These are phyloP conservation scores for Pseudopleuronectes americanus DNA, from an alignment of 2,797 vertebrate species.

Conservation along the genomic window DNA sequence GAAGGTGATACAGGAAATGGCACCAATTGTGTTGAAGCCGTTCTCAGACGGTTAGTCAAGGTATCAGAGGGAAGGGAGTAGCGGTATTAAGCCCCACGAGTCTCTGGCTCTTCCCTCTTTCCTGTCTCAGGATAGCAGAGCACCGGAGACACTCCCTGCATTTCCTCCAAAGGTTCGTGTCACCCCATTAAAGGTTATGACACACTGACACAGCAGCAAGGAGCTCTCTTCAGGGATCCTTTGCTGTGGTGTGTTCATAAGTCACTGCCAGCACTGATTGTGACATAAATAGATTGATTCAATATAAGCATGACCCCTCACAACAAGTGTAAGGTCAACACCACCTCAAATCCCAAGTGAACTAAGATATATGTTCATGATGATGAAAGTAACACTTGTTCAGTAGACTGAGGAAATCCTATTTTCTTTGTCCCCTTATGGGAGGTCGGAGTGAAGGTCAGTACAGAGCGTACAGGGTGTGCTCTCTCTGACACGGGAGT, in stretches of 20 bases:
- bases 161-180: slow-evolving; percentile 43
- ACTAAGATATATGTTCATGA: background rate
- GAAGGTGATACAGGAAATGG: slow-evolving; percentile 43
- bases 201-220: background rate
- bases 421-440: background rate
- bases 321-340: background rate
- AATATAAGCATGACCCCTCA: background rate
- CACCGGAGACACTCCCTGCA: slow-evolving; percentile 14
- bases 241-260: background rate
- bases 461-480: slow-evolving; percentile 1
- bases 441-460: slow-evolving; percentile 10
- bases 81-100: background rate
- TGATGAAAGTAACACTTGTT: background rate
- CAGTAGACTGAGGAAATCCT: background rate
- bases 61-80: slow-evolving; percentile 54
- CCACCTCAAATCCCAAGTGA: background rate
- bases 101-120: slow-evolving; percentile 45
- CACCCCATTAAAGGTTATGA: slow-evolving; percentile 3
- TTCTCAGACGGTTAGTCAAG: slow-evolving; percentile 31
- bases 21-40: slow-evolving; percentile 19
- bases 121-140: slow-evolving; percentile 56
- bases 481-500: background rate
- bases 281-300: too few species aligned
- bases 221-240: background rate
- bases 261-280: background rate